A percentile compares a stretch with the other conserved stretches of the same genome.
These are phyloP conservation scores for Microctenopoma lineatum DNA, from an alignment of 2,797 vertebrate genomes.

Conservation along the genomic window DNA sequence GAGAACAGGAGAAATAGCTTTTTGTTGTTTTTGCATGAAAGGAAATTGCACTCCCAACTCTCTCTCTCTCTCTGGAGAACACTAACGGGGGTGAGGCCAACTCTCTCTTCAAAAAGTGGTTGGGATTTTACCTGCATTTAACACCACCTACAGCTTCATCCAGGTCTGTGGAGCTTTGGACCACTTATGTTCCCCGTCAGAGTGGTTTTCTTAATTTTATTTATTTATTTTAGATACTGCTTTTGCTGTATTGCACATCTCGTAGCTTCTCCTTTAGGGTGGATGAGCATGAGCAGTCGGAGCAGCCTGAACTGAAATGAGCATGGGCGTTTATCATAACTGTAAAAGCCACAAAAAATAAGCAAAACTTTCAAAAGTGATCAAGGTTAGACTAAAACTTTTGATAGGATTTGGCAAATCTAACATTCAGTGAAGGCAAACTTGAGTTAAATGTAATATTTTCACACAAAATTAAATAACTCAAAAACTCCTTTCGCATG, in stretches of 20 bases:
- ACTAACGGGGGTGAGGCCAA: conserved; percentile 1
- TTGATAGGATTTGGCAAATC: conserved; percentile 19
- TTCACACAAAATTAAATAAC: conserved; percentile 12
- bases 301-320: neutral
- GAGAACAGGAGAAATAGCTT: conserved; percentile 19
- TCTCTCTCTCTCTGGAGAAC: conserved; percentile 45
- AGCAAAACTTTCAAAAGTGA: neutral
- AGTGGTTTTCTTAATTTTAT: conserved; percentile 9
- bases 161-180: conserved; percentile 22
- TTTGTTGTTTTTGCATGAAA: conserved; percentile 49
- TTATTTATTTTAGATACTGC: neutral
- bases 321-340: neutral
- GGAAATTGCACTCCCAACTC: conserved; percentile 30
- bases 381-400: conserved; percentile 19
- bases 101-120: neutral
- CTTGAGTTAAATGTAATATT: conserved; percentile 9
- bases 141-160: conserved; percentile 56
- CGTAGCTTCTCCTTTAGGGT: neutral
- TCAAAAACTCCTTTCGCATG: neutral
- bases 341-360: neutral
- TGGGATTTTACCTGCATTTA: conserved; percentile 25
- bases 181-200: conserved; percentile 43
- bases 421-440: conserved; percentile 2
- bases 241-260: neutral
- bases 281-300: conserved; percentile 4